These are phyloP conservation scores for Boulengeromyrus knoepffleri DNA, from an alignment of 2,113 vertebrate genomes.

Conservation along the genomic window DNA sequence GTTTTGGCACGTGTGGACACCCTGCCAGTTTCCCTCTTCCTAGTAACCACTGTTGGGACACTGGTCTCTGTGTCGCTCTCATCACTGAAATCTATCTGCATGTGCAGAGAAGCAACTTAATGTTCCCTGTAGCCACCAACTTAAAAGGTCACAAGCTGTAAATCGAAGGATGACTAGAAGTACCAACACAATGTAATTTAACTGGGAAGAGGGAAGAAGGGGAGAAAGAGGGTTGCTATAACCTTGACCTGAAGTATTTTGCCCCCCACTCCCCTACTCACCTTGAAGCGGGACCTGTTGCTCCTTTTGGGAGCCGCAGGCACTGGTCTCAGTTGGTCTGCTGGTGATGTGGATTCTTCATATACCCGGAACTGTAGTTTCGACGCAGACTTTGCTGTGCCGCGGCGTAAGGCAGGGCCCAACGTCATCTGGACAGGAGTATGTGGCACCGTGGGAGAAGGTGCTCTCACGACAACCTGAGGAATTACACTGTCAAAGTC, in stretches of 20 bases:
- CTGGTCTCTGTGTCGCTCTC: conserved; percentile 71
- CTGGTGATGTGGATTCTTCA: conserved; percentile 55
- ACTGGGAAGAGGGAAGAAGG: background rate
- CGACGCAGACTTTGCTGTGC: conserved; percentile 25
- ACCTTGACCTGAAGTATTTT: background rate
- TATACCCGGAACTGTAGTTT: conserved; percentile 69
- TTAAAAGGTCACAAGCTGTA: background rate
- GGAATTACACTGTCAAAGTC: conserved; percentile 52
- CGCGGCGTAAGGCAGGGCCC: conserved; percentile 21
- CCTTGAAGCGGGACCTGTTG: conserved; percentile 69
- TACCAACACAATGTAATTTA: background rate
- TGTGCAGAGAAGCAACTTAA: background rate
- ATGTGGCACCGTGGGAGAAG: conserved; percentile 34
- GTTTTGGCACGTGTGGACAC: conserved; percentile 22
- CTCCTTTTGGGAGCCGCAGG: conserved; percentile 69
- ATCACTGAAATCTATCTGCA: conserved; percentile 77
- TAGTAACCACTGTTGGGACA: conserved; percentile 12
- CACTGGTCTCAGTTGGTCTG: conserved; percentile 42
- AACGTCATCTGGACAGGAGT: conserved; percentile 49
- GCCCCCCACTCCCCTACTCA: conserved; percentile 27
- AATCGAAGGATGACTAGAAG: background rate
- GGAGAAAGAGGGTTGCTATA: background rate
- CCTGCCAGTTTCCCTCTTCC: conserved; percentile 16
- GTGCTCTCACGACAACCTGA: conserved; percentile 30
- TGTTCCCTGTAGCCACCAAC: background rate